Base-by-base conservation (phyloP, 2,113 vertebrate genomes). In the Laticauda colubrina region DNA sequence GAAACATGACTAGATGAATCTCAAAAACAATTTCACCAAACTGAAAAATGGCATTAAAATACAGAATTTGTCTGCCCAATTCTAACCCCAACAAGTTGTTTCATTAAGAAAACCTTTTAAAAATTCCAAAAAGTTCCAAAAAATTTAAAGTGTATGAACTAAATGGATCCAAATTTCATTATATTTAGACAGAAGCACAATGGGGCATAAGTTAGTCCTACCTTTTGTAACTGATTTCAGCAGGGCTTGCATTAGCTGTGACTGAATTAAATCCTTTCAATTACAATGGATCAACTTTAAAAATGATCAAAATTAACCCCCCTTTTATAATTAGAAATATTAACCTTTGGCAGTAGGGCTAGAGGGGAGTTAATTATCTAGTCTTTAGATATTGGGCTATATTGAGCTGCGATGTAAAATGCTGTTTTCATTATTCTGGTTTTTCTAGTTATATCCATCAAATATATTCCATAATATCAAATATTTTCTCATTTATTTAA, bases 361-460 rank as follows among this genome's bases (percentile, higher is more conserved):
- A 39, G 15, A 81, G 15, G n/a, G 6, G 2, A 7, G 15, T 69
- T 69, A 69, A n/a, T 14, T n/a, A n/a, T 14, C 26, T 64, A 69
- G 29, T 69, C 61, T n/a, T 69, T 69, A 64, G 12, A 12, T 69
- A 69, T n/a, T 69, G 61, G 29, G 61, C 15, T 89, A 15, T 95
- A 91, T 95, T 95, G 93, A 94, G 90, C 93, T 94, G 94, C 93
- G 94, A 92, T 93, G 95, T 94, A 94, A 14, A 75, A 29, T 94
- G 95, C 93, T 56, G 64, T 94, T 96, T 96, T 95, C 93, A 94
- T 95, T 92, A 89, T 92, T 0, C 24, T 90, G 91, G 86, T 92
- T 15, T 93, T 91, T 95, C 90, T 96, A 94, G 95, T 94, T 95
- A 96, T 95, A 93, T 2, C 29, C 93, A 95, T 95, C 94, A 93